Conservation (phyloP, 2,797 vertebrate species). For the Typhlichthys subterraneus region DNA sequence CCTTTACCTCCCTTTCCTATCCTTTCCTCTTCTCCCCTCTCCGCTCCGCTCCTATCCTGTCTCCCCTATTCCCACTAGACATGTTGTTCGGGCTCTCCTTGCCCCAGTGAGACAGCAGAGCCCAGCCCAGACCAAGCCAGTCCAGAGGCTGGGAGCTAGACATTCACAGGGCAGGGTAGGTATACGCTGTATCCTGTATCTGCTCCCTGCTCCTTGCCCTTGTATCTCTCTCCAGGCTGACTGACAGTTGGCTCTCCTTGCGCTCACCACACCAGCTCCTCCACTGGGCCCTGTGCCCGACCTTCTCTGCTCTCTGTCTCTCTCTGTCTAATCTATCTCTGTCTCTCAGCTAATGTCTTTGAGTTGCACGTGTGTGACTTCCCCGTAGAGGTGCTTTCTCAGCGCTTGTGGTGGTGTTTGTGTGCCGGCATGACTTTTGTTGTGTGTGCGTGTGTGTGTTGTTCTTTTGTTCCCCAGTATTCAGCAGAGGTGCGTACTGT, state of each 20-base stretch:
- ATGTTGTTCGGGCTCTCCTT: constrained; percentile 94
- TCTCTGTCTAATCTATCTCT: neutral
- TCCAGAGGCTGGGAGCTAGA: constrained; percentile 99
- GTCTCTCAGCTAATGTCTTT: neutral
- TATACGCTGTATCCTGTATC: constrained; percentile 64
- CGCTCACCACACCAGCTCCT: constrained; percentile 18
- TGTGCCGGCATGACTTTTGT: too few relatives aligned
- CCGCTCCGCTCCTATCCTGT: neutral
- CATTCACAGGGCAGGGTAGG: constrained; percentile 97
- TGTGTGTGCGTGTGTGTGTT: too few relatives aligned
- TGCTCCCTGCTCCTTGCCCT: constrained; percentile 73
- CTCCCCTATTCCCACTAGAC: constrained; percentile 79
- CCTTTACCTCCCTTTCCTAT: constrained; percentile 10
- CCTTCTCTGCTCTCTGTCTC: neutral
- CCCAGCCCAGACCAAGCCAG: constrained; percentile 92
- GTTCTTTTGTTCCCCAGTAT: too few relatives aligned
- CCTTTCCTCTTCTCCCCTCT: constrained; percentile 15
- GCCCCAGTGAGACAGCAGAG: constrained; percentile 93
- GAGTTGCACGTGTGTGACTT: too few relatives aligned
- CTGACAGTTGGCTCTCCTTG: constrained; percentile 44
- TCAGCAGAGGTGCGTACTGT: too few relatives aligned
- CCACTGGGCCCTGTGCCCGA: neutral
- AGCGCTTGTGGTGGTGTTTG: too few relatives aligned
- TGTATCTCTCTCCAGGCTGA: constrained; percentile 48
- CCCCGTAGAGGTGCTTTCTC: too few relatives aligned